phyloP scores from a whole-genome alignment of 2,888 invertebrate species.

The Drosophila emarginata region DNA sequence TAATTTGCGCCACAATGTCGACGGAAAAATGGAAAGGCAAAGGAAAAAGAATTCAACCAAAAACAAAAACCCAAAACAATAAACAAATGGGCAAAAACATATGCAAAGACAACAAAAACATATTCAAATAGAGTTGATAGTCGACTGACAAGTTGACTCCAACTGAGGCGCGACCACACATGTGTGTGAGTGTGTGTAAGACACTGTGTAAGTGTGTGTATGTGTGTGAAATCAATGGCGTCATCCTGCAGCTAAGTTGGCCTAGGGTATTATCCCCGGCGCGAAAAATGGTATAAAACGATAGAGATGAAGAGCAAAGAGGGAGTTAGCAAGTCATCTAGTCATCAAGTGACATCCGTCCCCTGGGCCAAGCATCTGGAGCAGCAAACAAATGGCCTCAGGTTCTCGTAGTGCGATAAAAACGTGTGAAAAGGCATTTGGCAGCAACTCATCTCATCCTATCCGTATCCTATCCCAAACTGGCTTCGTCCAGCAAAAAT shows the following conservation, averaged over 20 bases:
- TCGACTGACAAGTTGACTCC: constrained; percentile 44
- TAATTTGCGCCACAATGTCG: constrained; percentile 74
- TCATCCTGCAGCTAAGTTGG: constrained; percentile 44
- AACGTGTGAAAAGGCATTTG: constrained; percentile 76
- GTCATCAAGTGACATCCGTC: constrained; percentile 51
- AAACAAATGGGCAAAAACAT: constrained; percentile 75
- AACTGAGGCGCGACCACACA: no score
- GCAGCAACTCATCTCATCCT: constrained; percentile 36
- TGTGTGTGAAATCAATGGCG: constrained; percentile 68
- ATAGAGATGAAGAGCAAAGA: no score
- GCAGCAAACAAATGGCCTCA: constrained; percentile 66
- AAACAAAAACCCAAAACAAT: constrained; percentile 51
- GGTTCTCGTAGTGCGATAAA: constrained; percentile 56
- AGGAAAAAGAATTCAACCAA: not conserved
- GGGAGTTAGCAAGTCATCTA: constrained; percentile 53
- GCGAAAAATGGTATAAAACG: not conserved
- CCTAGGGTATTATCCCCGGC: not conserved
- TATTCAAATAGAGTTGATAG: constrained; percentile 69
- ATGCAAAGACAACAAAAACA: constrained; percentile 54
- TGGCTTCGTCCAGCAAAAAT: constrained; percentile 36
- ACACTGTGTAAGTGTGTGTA: constrained; percentile 28
- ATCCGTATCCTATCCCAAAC: no score
- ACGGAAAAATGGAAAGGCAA: constrained; percentile 17
- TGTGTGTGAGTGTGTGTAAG: constrained; percentile 41
- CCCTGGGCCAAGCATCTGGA: constrained; percentile 37